phyloP scores from a whole-genome alignment of 2,888 invertebrate genomes.

The Diadegma fenestrale region DNA sequence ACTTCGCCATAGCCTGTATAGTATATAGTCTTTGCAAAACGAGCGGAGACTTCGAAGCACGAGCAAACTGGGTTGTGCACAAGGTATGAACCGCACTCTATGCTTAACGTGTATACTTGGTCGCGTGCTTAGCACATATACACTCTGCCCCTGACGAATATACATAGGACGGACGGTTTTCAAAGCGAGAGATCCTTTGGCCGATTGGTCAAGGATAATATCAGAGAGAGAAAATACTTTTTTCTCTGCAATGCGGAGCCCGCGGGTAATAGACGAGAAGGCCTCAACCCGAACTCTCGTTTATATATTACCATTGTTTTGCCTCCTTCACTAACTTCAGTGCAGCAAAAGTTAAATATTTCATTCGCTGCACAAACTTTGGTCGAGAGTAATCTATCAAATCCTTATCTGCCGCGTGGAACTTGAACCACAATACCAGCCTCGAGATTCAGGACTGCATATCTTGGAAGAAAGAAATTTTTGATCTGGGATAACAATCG shows the following conservation, averaged over 20 bases:
- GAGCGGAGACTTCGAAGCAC: constrained; percentile 59
- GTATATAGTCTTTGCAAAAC: constrained; percentile 39
- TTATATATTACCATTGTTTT: constrained; percentile 31
- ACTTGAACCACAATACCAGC: not conserved
- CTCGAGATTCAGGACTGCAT: not conserved
- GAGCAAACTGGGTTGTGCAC: constrained; percentile 46
- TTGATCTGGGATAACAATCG: not conserved
- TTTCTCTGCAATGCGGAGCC: constrained; percentile 66
- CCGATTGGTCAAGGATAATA: constrained; percentile 69
- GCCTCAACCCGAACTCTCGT: constrained; percentile 37
- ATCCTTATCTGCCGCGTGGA: not conserved
- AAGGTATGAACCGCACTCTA: constrained; percentile 23
- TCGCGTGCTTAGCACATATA: constrained; percentile 63
- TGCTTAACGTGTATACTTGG: constrained; percentile 29
- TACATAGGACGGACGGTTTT: constrained; percentile 48
- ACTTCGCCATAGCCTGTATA: constrained; percentile 54
- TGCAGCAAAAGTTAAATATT: not conserved
- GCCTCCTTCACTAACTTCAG: not conserved
- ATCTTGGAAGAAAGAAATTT: constrained; percentile 9
- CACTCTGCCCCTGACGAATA: constrained; percentile 3
- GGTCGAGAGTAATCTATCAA: constrained; percentile 11
- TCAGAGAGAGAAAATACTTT: constrained; percentile 61
- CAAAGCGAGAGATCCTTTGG: constrained; percentile 63
- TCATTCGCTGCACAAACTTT: constrained; percentile 7
- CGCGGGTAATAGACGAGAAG: constrained; percentile 45